phyloP scores from a whole-genome alignment of 2,797 vertebrate genomes.

The Dendrocincla tyrannina region DNA sequence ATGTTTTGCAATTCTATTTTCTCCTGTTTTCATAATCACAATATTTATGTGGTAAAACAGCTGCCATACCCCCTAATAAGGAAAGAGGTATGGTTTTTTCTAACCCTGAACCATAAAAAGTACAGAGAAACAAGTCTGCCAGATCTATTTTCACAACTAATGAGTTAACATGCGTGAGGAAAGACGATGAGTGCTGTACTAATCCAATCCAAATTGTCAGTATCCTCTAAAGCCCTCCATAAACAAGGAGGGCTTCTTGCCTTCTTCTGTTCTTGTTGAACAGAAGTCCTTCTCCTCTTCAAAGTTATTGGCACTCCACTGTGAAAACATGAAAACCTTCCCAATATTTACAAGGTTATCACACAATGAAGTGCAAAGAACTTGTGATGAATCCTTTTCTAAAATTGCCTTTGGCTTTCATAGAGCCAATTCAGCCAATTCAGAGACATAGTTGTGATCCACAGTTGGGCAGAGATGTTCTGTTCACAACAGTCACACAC shows the following conservation, averaged over 20 bases:
- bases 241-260: neutral
- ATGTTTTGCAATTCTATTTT: neutral
- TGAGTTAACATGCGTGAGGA: neutral
- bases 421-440: too few relatives aligned
- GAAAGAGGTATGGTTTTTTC: neutral
- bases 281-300: neutral
- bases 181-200: neutral
- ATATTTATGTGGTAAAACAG: neutral
- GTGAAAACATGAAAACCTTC: neutral
- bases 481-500: neutral
- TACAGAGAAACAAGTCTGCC: neutral
- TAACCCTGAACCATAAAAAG: neutral
- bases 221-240: neutral
- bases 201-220: neutral
- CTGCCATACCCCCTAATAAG: neutral
- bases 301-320: neutral
- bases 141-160: neutral
- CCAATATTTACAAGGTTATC: neutral
- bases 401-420: neutral
- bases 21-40: neutral
- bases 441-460: neutral
- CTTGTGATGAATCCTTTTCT: neutral
- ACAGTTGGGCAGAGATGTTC: neutral
- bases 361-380: neutral
- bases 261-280: neutral